These are phyloP conservation scores for Scaeva pyrastri DNA, from an alignment of 2,888 invertebrate species.

Conservation along the genomic window DNA sequence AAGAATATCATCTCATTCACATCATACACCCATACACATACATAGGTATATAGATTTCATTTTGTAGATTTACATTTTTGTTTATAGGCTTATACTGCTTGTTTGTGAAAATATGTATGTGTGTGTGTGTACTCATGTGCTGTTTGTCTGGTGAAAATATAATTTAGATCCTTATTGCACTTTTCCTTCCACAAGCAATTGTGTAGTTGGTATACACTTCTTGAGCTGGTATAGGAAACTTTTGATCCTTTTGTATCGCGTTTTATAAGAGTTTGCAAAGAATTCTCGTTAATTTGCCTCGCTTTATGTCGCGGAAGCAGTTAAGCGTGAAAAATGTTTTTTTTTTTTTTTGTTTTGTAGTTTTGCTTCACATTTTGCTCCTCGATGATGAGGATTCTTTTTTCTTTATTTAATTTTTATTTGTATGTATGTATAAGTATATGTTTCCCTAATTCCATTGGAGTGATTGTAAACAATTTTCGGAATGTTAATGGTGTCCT, in stretches of 20 bases:
- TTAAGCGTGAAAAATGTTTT: conserved; percentile 37
- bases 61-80: conserved; percentile 33
- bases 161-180: conserved; percentile 73
- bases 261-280: conserved; percentile 7
- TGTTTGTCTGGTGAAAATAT: conserved; percentile 67
- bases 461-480: conserved; percentile 49
- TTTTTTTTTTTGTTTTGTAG: conserved; percentile 34
- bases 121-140: not conserved
- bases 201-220: conserved; percentile 20
- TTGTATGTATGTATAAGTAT: too few species aligned
- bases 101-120: not conserved
- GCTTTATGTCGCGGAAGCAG: conserved; percentile 46
- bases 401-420: conserved; percentile 10
- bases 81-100: not conserved
- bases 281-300: conserved; percentile 48
- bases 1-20: not conserved
- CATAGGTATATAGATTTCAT: conserved; percentile 30
- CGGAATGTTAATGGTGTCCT: conserved; percentile 37
- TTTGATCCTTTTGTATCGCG: conserved; percentile 51
- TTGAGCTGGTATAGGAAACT: conserved; percentile 27
- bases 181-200: conserved; percentile 60
- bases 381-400: not conserved
- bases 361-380: not conserved
- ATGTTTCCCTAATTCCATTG: conserved; percentile 8
- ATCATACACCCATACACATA: not conserved